A percentile compares a stretch with the other conserved stretches of the same genome.
Conservation (phyloP, 1,140 invertebrate genomes). For the Papilio polytes region DNA sequence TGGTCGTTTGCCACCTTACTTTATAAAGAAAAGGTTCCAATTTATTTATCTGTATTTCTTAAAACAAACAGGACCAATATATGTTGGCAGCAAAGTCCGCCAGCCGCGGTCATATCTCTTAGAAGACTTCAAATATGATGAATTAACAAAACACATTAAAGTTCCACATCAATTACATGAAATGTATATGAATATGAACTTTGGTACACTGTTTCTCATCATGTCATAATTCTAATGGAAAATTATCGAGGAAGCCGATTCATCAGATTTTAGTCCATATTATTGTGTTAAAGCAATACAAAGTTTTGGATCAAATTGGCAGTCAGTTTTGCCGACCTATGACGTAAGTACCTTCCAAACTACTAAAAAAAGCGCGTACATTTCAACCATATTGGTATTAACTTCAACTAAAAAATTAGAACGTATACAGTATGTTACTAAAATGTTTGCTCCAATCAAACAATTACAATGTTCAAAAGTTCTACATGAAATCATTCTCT, state of each 20-base stretch:
- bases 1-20: no score
- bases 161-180: background rate
- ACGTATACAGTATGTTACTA: no score
- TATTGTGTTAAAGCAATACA: no score
- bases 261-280: background rate
- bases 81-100: background rate
- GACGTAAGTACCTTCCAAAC: no score
- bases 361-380: no score
- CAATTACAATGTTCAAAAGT: background rate
- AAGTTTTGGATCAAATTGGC: no score
- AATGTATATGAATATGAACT: background rate
- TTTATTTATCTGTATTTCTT: background rate
- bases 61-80: background rate
- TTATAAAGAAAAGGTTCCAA: no score
- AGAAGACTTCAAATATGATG: background rate
- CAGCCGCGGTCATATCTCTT: no score
- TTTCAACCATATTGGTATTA: no score
- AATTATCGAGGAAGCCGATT: background rate
- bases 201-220: conserved; percentile 2
- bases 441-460: background rate
- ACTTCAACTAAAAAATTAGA: no score
- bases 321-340: no score
- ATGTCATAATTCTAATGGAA: conserved; percentile 3
- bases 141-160: background rate
- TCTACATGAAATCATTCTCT: background rate